Evolutionary conservation across 2,888 invertebrate genomes (phyloP).

Genomic region (Leucoptera coffeella): DNA sequence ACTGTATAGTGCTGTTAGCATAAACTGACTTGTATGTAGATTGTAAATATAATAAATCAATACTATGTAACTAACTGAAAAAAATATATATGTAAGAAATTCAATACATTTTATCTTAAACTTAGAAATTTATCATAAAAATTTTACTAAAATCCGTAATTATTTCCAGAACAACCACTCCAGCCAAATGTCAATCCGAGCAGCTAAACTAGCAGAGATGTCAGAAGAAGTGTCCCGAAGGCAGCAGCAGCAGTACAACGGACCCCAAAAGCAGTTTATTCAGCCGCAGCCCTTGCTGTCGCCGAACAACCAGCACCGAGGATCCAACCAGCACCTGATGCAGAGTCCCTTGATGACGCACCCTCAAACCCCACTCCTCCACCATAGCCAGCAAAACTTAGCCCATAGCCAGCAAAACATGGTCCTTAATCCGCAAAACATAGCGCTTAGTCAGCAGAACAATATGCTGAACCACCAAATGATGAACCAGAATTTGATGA

Average conservation of each 20-base stretch:
- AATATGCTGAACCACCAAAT: too few species aligned
- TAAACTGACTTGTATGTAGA: too few species aligned
- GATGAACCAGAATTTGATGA: conserved; percentile 12
- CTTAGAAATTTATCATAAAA: too few species aligned
- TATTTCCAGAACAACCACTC: conserved; percentile 13
- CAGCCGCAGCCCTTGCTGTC: conserved; percentile 4
- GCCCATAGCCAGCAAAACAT: conserved; percentile 8
- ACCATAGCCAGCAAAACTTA: conserved; percentile 1
- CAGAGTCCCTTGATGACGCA: conserved; percentile 5
- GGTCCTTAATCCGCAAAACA: not conserved
- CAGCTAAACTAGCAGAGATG: conserved; percentile 73
- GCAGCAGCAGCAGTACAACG: conserved; percentile 33
- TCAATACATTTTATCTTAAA: too few species aligned
- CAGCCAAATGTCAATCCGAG: conserved; percentile 20
- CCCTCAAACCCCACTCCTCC: not conserved
- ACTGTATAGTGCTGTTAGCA: too few species aligned
- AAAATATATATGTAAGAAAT: too few species aligned
- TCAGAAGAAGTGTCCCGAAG: conserved; percentile 70
- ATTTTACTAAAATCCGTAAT: not conserved
- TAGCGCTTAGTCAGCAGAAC: too few species aligned
- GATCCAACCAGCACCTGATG: conserved; percentile 4
- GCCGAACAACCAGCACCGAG: conserved; percentile 1
- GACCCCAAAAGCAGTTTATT: conserved; percentile 11
- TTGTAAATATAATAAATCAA: too few species aligned
- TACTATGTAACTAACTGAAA: too few species aligned